phyloP scores from a whole-genome alignment of 2,888 invertebrate species.

The Apeira syringaria region DNA sequence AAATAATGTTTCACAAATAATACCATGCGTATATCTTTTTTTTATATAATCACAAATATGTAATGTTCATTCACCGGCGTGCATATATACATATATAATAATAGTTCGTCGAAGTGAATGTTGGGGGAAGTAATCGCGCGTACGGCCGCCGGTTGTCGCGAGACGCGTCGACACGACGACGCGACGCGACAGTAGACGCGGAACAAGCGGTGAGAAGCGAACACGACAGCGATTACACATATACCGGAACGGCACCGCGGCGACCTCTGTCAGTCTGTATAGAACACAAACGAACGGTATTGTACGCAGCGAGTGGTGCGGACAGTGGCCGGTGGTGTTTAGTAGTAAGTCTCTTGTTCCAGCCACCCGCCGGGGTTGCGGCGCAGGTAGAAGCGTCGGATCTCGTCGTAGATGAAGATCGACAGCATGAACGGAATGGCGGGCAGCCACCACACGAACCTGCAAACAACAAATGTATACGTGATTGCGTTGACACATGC shows the following conservation, averaged over 20 bases:
- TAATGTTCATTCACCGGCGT: slow-evolving; percentile 68
- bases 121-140: slow-evolving; percentile 38
- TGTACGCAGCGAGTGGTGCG: slow-evolving; percentile 72
- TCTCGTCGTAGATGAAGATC: slow-evolving; percentile 99
- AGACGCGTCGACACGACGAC: slow-evolving; percentile 46
- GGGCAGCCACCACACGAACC: slow-evolving; percentile 99
- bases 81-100: slow-evolving; percentile 73
- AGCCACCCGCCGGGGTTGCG: slow-evolving; percentile 99
- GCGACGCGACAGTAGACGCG: slow-evolving; percentile 36
- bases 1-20: slow-evolving; percentile 72
- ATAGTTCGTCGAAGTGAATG: slow-evolving; percentile 56
- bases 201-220: slow-evolving; percentile 77
- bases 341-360: slow-evolving; percentile 99
- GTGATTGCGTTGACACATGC: no score
- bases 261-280: slow-evolving; percentile 70
- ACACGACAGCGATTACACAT: slow-evolving; percentile 75
- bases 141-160: slow-evolving; percentile 44
- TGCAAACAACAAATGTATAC: no score
- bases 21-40: slow-evolving; percentile 59
- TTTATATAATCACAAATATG: slow-evolving; percentile 69
- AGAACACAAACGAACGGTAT: slow-evolving; percentile 72
- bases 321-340: slow-evolving; percentile 75
- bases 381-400: slow-evolving; percentile 97
- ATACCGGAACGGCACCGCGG: slow-evolving; percentile 67
- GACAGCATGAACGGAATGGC: slow-evolving; percentile 98